A percentile compares a stretch with the other conserved stretches of the same genome.
Conservation (phyloP, 2,113 vertebrate genomes). For the Thinocorus orbignyianus region DNA sequence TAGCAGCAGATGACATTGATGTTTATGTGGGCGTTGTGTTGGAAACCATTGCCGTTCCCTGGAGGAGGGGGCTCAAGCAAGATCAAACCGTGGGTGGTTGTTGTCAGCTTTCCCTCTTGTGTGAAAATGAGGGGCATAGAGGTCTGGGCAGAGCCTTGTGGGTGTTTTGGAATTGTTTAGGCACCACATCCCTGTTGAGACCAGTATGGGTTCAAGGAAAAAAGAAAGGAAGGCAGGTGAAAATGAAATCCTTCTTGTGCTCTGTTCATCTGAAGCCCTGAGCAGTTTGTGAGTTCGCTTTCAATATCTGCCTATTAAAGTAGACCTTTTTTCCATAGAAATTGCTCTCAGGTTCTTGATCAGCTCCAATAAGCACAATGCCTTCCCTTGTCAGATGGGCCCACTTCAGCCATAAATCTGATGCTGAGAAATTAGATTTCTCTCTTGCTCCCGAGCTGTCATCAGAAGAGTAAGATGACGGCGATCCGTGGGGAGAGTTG, state of each 20-base stretch:
- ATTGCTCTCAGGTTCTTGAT: slow-evolving; percentile 34
- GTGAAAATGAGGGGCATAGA: not conserved
- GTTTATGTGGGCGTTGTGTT: not conserved
- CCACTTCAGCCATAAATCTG: not conserved
- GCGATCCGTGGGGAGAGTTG: not conserved
- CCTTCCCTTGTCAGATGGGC: not conserved
- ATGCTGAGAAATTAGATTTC: slow-evolving; percentile 7
- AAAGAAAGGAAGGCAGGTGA: not conserved
- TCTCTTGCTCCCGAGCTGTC: not conserved
- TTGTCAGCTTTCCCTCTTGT: not conserved
- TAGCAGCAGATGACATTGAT: not conserved
- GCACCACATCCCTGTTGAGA: not conserved
- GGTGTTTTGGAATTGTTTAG: not conserved
- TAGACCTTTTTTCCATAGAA: not conserved
- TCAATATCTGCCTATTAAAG: not conserved
- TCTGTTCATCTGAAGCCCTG: not conserved
- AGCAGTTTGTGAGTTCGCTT: not conserved
- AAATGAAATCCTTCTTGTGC: not conserved
- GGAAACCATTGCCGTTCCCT: not conserved
- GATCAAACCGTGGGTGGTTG: not conserved
- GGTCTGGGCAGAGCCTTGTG: not conserved
- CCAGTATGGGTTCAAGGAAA: not conserved
- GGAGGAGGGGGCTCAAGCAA: not conserved
- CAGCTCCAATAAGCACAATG: slow-evolving; percentile 18
- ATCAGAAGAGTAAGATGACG: rapidly evolving